Evolutionary conservation across 2,113 vertebrate genomes (phyloP).

Genomic region (Sinocyclocheilus anophthalmus): DNA sequence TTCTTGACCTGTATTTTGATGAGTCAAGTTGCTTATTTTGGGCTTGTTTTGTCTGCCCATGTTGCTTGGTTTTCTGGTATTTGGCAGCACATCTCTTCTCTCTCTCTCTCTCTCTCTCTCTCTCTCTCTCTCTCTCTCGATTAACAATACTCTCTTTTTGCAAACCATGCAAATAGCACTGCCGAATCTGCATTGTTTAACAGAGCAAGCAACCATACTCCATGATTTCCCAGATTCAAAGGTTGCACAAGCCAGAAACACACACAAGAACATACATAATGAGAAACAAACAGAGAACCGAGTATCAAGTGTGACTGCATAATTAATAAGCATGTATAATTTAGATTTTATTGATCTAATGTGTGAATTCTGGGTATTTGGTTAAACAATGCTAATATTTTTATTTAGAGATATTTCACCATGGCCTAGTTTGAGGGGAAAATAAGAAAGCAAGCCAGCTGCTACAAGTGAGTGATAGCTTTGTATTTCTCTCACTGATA

Average conservation of each 20-base stretch:
- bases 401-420: background rate
- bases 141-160: background rate
- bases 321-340: background rate
- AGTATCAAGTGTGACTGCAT: background rate
- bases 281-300: background rate
- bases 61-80: background rate
- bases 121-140: background rate
- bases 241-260: too few relatives aligned
- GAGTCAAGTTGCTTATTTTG: background rate
- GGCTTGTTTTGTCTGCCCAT: background rate
- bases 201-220: background rate
- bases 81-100: background rate
- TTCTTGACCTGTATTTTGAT: background rate
- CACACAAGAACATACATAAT: background rate
- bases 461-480: background rate
- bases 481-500: background rate
- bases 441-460: too few relatives aligned
- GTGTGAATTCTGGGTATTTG: background rate
- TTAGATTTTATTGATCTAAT: background rate
- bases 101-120: too few relatives aligned
- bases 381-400: background rate
- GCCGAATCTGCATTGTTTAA: background rate
- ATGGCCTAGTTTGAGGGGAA: background rate
- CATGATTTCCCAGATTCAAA: background rate
- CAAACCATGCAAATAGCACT: background rate